These are phyloP conservation scores for Sesamia inferens DNA, from an alignment of 2,888 invertebrate genomes.

Conservation along the genomic window DNA sequence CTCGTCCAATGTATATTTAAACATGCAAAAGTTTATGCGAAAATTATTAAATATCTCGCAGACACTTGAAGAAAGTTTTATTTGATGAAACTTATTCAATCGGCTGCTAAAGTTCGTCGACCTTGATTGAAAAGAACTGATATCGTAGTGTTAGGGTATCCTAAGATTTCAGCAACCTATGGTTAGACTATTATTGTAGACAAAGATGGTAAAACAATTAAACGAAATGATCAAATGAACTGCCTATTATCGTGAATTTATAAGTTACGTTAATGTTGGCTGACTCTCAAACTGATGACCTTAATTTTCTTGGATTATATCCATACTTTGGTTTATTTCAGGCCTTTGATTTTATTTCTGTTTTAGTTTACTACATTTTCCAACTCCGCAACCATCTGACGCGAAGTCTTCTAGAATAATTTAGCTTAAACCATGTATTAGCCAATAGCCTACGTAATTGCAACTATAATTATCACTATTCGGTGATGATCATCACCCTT, in stretches of 20 bases:
- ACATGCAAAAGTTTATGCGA: constrained; percentile 43
- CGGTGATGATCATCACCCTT: constrained; percentile 47
- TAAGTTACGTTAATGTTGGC: not conserved
- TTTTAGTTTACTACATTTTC: not conserved
- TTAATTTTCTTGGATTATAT: not conserved
- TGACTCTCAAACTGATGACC: not conserved
- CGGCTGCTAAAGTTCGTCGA: constrained; percentile 34
- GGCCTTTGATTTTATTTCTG: not conserved
- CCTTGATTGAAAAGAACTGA: constrained; percentile 20
- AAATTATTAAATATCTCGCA: constrained; percentile 47
- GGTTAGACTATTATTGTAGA: not conserved
- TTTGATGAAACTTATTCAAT: constrained; percentile 34
- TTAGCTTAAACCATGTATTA: not conserved
- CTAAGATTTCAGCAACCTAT: constrained; percentile 21
- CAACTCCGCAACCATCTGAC: not conserved
- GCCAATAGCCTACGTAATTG: constrained; percentile 20
- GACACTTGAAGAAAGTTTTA: constrained; percentile 51
- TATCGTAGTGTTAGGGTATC: not conserved
- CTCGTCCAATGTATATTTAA: constrained; percentile 29
- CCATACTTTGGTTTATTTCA: not conserved
- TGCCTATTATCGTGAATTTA: not conserved
- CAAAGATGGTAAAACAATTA: not conserved
- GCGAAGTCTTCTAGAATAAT: too few relatives aligned
- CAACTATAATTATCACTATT: constrained; percentile 37
- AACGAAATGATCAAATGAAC: not conserved